These are phyloP conservation scores for Branchellion lobata DNA, from an alignment of 2,888 invertebrate species.

Conservation along the genomic window DNA sequence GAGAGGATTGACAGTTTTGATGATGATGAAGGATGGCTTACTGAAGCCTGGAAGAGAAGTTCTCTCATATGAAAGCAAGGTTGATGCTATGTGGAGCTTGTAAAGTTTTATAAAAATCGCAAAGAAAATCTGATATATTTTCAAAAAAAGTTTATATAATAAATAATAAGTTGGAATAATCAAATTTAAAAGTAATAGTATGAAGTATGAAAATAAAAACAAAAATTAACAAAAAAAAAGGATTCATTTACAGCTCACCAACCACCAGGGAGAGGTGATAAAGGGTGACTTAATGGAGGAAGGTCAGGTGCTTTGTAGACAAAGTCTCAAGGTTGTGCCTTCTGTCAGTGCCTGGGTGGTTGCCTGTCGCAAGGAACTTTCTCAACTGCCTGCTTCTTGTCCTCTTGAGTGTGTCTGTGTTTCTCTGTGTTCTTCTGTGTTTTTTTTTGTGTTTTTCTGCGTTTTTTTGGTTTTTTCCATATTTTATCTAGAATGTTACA, in stretches of 20 bases:
- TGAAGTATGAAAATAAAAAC: no score
- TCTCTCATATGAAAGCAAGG: constrained; percentile 87
- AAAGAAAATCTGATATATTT: no score
- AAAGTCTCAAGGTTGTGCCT: not conserved
- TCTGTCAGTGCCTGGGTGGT: constrained; percentile 7
- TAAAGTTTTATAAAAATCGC: no score
- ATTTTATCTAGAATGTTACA: no score
- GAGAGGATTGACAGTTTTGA: constrained; percentile 76
- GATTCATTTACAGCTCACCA: no score
- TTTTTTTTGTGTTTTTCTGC: no score
- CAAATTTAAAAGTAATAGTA: no score
- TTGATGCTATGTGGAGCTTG: no score
- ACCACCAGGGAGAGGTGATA: not conserved
- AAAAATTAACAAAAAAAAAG: no score
- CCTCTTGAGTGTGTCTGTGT: not conserved
- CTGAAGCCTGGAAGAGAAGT: constrained; percentile 78
- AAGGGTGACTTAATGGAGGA: not conserved
- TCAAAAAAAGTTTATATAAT: constrained; percentile 56
- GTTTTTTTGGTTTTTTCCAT: no score
- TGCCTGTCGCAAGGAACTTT: not conserved
- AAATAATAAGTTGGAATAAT: no score
- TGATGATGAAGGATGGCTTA: constrained; percentile 80
- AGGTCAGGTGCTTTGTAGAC: not conserved
- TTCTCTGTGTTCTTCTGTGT: not conserved
- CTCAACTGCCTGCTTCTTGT: not conserved